phyloP scores from a whole-genome alignment of 2,113 vertebrate genomes.

The Galbula dea region DNA sequence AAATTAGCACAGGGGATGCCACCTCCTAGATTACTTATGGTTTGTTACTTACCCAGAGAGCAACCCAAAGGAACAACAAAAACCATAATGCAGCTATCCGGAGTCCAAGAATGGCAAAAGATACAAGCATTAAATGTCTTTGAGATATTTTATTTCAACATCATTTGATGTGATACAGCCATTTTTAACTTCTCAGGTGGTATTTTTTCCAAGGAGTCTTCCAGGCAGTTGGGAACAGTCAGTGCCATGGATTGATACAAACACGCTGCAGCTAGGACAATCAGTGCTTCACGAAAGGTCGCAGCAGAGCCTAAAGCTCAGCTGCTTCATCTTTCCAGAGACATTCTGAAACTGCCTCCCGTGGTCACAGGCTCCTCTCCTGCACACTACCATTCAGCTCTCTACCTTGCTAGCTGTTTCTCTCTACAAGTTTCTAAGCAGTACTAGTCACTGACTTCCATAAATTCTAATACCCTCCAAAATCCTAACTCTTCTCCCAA shows the following conservation, averaged over 20 bases:
- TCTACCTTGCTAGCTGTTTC: not conserved
- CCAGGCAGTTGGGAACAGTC: not conserved
- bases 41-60: not conserved
- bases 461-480: not conserved
- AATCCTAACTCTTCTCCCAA: not conserved
- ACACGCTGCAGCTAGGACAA: not conserved
- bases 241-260: not conserved
- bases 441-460: not conserved
- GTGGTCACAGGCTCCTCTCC: not conserved
- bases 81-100: not conserved
- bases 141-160: slow-evolving; percentile 27
- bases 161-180: not conserved
- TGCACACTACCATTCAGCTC: not conserved
- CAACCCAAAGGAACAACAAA: not conserved
- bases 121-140: not conserved
- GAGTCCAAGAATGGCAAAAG: not conserved
- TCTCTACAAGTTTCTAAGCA: not conserved
- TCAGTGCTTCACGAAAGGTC: not conserved
- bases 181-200: not conserved
- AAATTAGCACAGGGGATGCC: not conserved
- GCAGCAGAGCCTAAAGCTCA: not conserved
- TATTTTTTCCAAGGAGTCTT: not conserved
- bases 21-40: not conserved
- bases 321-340: not conserved
- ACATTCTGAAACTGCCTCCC: not conserved